Evolutionary conservation across 2,888 invertebrate species (phyloP).

Genomic region (Argyresthia goedartella): DNA sequence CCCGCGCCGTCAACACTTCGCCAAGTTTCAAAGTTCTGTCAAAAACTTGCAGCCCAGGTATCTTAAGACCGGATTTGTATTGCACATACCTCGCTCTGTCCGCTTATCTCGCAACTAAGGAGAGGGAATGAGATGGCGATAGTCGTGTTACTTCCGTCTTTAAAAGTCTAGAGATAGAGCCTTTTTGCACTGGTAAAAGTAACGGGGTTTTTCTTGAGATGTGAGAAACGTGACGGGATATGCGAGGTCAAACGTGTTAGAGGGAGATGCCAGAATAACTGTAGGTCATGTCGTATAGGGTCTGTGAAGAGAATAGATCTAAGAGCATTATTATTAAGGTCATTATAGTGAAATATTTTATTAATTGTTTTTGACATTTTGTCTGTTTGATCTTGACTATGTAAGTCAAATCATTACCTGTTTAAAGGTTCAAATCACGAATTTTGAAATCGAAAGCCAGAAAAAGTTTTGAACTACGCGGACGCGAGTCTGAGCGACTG

Average conservation of each 20-base stretch:
- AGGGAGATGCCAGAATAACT: slow-evolving; percentile 27
- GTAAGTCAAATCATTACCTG: too few species aligned
- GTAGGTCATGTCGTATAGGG: slow-evolving; percentile 44
- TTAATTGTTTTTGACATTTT: too few species aligned
- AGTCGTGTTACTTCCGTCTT: slow-evolving; percentile 12
- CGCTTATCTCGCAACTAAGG: background rate
- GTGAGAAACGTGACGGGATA: slow-evolving; percentile 48
- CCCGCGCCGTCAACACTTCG: slow-evolving; percentile 20
- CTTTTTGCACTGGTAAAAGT: slow-evolving; percentile 70
- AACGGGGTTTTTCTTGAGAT: slow-evolving; percentile 68
- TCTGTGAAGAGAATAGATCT: slow-evolving; percentile 22
- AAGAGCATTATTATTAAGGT: slow-evolving; percentile 7
- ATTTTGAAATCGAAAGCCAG: too few species aligned
- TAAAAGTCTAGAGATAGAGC: slow-evolving; percentile 49
- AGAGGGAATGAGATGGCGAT: slow-evolving; percentile 24
- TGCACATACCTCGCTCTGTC: slow-evolving; percentile 21
- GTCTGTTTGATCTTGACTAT: too few species aligned
- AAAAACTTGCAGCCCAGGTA: slow-evolving; percentile 67
- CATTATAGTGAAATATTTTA: background rate
- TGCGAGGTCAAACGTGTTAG: slow-evolving; percentile 31
- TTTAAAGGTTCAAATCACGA: too few species aligned
- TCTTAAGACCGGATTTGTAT: slow-evolving; percentile 32
- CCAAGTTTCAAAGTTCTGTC: slow-evolving; percentile 58
- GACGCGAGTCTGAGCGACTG: too few species aligned
- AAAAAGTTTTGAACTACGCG: too few species aligned